These are phyloP conservation scores for Gorilla gorilla DNA, from an alignment of 2,113 vertebrate species.

Conservation along the genomic window DNA sequence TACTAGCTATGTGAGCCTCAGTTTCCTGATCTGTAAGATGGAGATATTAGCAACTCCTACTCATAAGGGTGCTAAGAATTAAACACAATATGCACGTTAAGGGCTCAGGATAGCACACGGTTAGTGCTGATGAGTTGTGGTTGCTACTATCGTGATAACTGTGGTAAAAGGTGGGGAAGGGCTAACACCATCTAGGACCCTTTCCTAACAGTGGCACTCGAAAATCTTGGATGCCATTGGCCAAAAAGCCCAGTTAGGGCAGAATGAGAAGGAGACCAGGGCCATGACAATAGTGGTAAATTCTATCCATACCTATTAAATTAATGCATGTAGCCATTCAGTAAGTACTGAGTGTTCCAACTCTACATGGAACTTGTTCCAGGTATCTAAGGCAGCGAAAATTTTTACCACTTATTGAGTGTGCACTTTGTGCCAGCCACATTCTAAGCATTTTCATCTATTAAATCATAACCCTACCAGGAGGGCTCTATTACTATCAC, in stretches of 20 bases:
- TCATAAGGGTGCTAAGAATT: neutral
- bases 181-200: neutral
- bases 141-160: neutral
- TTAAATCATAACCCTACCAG: neutral
- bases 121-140: neutral
- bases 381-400: neutral
- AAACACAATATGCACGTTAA: neutral
- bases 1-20: neutral
- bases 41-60: neutral
- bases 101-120: neutral
- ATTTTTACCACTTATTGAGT: neutral
- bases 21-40: neutral
- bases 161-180: neutral
- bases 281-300: neutral
- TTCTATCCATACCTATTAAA: neutral
- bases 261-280: neutral
- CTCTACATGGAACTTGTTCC: neutral
- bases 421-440: neutral
- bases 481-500: neutral
- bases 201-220: neutral
- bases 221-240: neutral
- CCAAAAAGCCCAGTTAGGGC: neutral
- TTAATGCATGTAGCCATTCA: neutral
- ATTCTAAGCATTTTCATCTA: neutral
- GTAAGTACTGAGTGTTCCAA: neutral